A percentile compares a stretch with the other conserved stretches of the same genome.
phyloP scores from a whole-genome alignment of 2,888 invertebrate species.

The Steinernema hermaphroditum region DNA sequence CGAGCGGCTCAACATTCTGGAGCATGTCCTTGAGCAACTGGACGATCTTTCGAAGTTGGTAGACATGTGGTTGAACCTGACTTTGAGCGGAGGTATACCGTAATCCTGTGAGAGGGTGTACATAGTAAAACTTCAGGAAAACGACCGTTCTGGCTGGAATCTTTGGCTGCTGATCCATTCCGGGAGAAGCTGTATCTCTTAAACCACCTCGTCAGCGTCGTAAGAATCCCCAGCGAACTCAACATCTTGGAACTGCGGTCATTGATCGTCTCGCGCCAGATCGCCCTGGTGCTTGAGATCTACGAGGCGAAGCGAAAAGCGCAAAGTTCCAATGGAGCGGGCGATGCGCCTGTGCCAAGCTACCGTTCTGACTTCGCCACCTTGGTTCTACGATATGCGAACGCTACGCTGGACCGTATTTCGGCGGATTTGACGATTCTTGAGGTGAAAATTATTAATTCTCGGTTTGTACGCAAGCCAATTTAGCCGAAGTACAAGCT shows the following conservation, averaged over 20 bases:
- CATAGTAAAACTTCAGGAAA: neutral
- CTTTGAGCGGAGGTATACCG: neutral
- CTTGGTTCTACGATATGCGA: conserved; percentile 30
- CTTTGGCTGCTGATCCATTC: neutral
- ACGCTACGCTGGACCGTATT: conserved; percentile 32
- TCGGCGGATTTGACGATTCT: conserved; percentile 34
- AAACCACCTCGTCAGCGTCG: neutral
- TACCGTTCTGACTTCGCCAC: conserved; percentile 30
- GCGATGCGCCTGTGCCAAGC: neutral
- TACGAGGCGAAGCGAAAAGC: neutral
- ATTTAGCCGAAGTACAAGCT: conserved; percentile 36
- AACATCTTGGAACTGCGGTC: neutral
- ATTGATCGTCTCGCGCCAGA: conserved; percentile 10
- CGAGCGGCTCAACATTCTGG: neutral
- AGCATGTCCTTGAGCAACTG: conserved; percentile 10
- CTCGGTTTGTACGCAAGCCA: too few relatives aligned
- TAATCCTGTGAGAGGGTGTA: neutral
- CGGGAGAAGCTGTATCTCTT: neutral
- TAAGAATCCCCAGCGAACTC: conserved; percentile 6
- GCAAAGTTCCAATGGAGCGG: neutral
- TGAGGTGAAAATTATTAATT: conserved; percentile 4
- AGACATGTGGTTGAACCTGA: conserved; percentile 19
- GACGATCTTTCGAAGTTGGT: neutral
- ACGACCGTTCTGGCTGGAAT: neutral
- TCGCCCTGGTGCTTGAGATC: neutral